A percentile compares a stretch with the other conserved stretches of the same genome.
Evolutionary conservation across 2,888 invertebrate species (phyloP).

Genomic region (Xestia ashworthii): DNA sequence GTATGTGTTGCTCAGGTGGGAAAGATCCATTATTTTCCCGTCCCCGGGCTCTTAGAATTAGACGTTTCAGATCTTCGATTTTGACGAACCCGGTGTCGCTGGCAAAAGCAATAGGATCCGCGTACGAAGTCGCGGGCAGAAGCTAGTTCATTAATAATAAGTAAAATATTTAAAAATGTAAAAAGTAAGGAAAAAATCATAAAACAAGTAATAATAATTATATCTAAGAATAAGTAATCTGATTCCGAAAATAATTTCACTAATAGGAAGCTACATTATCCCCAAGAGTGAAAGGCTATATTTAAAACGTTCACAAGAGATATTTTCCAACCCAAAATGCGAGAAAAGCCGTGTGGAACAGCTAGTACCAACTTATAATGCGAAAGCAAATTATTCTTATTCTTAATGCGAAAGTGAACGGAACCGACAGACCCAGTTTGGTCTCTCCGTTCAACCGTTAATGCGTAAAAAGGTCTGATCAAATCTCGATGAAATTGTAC

Average conservation of each 20-base stretch:
- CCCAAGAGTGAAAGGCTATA: background rate
- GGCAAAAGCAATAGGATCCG: too few species aligned
- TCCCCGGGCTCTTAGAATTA: too few species aligned
- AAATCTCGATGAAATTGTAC: background rate
- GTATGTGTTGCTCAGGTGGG: too few species aligned
- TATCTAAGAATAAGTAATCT: background rate
- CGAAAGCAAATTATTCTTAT: too few species aligned
- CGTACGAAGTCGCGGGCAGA: too few species aligned
- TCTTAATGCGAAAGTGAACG: background rate
- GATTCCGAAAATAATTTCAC: background rate
- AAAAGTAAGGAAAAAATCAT: too few species aligned
- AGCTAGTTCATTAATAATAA: too few species aligned
- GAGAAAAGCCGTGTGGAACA: background rate
- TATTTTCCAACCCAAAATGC: background rate
- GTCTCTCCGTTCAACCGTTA: background rate
- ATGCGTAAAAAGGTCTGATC: background rate
- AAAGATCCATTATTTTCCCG: too few species aligned
- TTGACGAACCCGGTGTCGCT: too few species aligned
- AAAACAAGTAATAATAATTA: too few species aligned
- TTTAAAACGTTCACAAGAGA: background rate
- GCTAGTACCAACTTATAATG: background rate
- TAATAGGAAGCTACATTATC: background rate
- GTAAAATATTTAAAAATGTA: too few species aligned
- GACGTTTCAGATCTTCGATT: too few species aligned
- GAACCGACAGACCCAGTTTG: background rate